These are phyloP conservation scores for Silurus asotus DNA, from an alignment of 2,113 vertebrate species.

Conservation along the genomic window DNA sequence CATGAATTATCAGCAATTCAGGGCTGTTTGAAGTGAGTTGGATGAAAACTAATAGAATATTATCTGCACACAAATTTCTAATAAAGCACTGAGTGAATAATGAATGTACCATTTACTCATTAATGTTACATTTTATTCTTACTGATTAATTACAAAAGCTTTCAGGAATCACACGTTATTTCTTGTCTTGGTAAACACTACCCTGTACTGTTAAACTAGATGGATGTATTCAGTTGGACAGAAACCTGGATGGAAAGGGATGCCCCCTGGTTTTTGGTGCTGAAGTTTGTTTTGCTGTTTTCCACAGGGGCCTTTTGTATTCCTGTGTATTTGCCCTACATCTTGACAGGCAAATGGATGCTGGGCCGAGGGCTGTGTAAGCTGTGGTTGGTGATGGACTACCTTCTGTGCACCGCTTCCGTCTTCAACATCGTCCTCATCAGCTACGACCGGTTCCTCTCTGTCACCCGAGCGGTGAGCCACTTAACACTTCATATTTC, in stretches of 20 bases:
- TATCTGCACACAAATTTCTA: too few species aligned
- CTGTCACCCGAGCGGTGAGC: slow-evolving; percentile 88
- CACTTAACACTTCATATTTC: slow-evolving; percentile 3
- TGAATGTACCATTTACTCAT: too few species aligned
- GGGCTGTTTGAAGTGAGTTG: too few species aligned
- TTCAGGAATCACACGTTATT: too few species aligned
- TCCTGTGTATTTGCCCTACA: slow-evolving; percentile 84
- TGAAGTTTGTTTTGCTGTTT: slow-evolving; percentile 28
- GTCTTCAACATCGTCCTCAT: slow-evolving; percentile 89
- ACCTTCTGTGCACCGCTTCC: slow-evolving; percentile 84
- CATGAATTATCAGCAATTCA: too few species aligned
- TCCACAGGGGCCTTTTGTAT: slow-evolving; percentile 79
- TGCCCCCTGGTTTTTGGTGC: not conserved
- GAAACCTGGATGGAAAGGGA: not conserved
- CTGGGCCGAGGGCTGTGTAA: slow-evolving; percentile 77
- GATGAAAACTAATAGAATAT: too few species aligned
- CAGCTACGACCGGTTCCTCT: slow-evolving; percentile 89
- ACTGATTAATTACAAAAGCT: too few species aligned
- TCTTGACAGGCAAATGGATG: slow-evolving; percentile 72
- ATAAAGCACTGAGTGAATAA: too few species aligned
- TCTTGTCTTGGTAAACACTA: too few species aligned
- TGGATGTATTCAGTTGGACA: not conserved
- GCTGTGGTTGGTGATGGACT: slow-evolving; percentile 83
- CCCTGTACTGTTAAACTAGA: not conserved
- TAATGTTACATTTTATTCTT: too few species aligned